A percentile compares a stretch with the other conserved stretches of the same genome.
Conservation (phyloP, 2,113 vertebrate genomes). For the Microtus montanus region DNA sequence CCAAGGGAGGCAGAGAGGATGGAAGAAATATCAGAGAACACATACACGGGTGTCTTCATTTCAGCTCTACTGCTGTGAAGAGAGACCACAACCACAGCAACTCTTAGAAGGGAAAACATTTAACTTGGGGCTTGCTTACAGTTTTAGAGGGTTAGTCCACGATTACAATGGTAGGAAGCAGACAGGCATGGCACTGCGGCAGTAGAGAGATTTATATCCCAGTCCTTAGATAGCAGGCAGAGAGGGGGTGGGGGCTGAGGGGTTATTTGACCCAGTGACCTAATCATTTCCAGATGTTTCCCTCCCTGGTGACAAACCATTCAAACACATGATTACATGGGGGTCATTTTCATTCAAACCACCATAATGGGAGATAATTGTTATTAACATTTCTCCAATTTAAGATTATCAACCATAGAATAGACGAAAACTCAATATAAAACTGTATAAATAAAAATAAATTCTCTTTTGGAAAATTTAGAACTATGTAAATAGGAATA, state of each 20-base stretch:
- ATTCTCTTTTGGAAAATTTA: constrained; percentile 7
- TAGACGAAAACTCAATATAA: neutral
- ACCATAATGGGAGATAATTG: neutral
- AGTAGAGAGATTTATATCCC: neutral
- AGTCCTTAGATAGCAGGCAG: neutral
- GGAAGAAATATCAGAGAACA: neutral
- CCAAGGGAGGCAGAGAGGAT: neutral
- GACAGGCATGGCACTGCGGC: neutral
- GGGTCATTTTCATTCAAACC: neutral
- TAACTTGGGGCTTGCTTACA: neutral
- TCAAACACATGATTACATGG: neutral
- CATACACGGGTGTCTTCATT: neutral
- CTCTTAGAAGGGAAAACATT: neutral
- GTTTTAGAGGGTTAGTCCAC: neutral
- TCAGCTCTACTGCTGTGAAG: neutral
- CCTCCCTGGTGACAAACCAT: neutral
- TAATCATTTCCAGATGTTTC: neutral
- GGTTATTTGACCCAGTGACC: neutral
- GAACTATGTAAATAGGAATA: neutral
- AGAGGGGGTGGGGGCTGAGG: neutral
- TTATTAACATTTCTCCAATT: neutral
- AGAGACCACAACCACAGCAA: neutral
- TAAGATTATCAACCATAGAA: neutral
- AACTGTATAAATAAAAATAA: constrained; percentile 23
- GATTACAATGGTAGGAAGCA: neutral